Conservation (phyloP, 2,888 invertebrate species). For the Eupithecia insigniata region DNA sequence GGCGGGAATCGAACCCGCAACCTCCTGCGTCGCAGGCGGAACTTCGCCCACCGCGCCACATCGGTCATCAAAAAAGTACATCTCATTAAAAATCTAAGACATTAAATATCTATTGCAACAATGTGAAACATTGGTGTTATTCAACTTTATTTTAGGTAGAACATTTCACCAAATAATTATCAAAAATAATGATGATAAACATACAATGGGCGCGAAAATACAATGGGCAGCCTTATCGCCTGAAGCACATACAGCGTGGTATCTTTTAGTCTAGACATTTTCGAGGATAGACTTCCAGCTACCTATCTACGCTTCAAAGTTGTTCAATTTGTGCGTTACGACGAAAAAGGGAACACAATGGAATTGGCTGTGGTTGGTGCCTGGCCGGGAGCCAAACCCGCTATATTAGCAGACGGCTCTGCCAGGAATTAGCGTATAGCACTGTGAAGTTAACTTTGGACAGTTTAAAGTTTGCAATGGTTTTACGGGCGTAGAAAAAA, state of each 20-base stretch:
- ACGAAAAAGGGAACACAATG: background rate
- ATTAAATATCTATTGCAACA: no score
- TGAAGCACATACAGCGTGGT: background rate
- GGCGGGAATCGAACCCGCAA: no score
- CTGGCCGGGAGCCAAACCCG: conserved; percentile 26
- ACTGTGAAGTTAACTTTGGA: background rate
- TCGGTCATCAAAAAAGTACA: no score
- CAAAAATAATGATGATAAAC: no score
- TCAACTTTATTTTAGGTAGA: no score
- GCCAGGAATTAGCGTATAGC: conserved; percentile 6
- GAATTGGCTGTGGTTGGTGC: conserved; percentile 6
- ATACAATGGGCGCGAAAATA: background rate
- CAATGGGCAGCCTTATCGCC: background rate
- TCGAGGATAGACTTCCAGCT: background rate
- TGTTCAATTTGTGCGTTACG: conserved; percentile 3
- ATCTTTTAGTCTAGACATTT: background rate
- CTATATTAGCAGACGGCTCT: conserved; percentile 21
- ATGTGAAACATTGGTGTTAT: no score
- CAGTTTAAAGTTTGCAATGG: conserved; percentile 3
- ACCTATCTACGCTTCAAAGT: background rate
- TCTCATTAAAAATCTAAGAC: no score
- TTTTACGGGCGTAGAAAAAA: background rate
- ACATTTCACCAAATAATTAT: no score
- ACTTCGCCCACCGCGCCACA: no score
- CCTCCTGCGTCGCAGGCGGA: no score